Evolutionary conservation across 2,888 invertebrate species (phyloP).

Genomic region (Temnothorax unifasciatus): DNA sequence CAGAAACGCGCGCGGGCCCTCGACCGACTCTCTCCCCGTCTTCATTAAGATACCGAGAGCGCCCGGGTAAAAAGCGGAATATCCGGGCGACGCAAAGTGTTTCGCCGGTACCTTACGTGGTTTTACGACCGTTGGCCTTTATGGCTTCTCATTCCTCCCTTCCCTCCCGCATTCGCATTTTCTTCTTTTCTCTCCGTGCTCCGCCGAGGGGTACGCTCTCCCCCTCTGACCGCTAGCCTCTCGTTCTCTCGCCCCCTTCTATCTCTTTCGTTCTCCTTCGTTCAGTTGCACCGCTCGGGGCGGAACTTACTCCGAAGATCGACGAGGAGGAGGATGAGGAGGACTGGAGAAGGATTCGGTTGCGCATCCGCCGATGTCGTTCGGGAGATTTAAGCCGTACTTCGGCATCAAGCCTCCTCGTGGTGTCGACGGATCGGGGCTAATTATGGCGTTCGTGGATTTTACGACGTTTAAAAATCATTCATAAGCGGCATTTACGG

Average conservation of each 20-base stretch:
- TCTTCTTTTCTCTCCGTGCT: conserved; percentile 1
- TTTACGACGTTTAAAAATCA: conserved; percentile 36
- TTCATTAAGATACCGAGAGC: conserved; percentile 62
- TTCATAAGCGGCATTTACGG: conserved; percentile 42
- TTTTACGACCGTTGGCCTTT: conserved; percentile 70
- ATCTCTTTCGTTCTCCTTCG: background rate
- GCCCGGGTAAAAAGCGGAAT: conserved; percentile 67
- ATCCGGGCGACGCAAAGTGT: conserved; percentile 59
- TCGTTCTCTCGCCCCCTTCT: conserved; percentile 22
- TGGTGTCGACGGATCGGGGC: conserved; percentile 9
- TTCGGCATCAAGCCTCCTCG: background rate
- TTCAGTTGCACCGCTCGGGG: background rate
- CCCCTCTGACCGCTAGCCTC: conserved; percentile 24
- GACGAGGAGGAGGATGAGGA: conserved; percentile 13
- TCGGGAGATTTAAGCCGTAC: conserved; percentile 54
- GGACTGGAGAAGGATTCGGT: conserved; percentile 28
- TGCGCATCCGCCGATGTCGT: conserved; percentile 22
- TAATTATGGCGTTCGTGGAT: conserved; percentile 35
- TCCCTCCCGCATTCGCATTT: conserved; percentile 42
- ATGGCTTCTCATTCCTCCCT: conserved; percentile 56
- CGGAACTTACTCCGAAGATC: background rate
- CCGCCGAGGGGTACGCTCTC: conserved; percentile 10
- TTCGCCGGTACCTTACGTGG: conserved; percentile 60
- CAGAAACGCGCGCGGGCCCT: conserved; percentile 24
- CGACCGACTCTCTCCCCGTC: conserved; percentile 36